Evolutionary conservation across 1,140 invertebrate species (phyloP), one percentile per base, ranked within the genome.

Genomic region (Halotydeus destructor): DNA sequence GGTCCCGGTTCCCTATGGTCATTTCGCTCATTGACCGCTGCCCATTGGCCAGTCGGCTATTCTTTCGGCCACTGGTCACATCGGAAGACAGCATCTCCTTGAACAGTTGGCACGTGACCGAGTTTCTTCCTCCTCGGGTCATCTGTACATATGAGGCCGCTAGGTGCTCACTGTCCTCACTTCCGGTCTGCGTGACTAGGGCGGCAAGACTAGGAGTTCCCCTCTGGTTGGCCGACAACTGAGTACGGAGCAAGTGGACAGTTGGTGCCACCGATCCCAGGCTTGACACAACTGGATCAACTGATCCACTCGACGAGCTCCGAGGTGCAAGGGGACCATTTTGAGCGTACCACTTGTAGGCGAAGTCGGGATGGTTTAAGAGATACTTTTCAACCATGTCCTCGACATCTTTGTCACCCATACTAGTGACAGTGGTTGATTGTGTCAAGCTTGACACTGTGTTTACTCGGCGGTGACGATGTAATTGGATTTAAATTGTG

Each of bases 41-140:
- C 34, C 71, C 67, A 2, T 75, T 74, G 6, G 60, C 69, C 43
- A 72, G n/a, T n/a, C n/a, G n/a, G n/a, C n/a, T n/a, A n/a, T n/a
- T n/a, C n/a, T n/a, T n/a, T n/a, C n/a, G n/a, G n/a, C n/a, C n/a
- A n/a, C n/a, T n/a, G n/a, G n/a, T n/a, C n/a, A n/a, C n/a, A n/a
- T n/a, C n/a, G n/a, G n/a, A n/a, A n/a, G n/a, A n/a, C n/a, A n/a
- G n/a, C n/a, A 76, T 14, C 74, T 68, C 53, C 53, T 82, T 77
- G 56, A 83, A 81, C 31, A 83, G 63, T 54, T 84, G 79, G 34
- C 76, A 78, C 5, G 77, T 80, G 26, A 82, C 74, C 32, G 78
- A 82, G 43, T 77, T 76, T 33, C 76, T 36, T 21, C 56, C 55
- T n/a, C 48, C 50, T 16, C 48, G 45, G n/a, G 47, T 38, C 2